Percentiles rank a stretch among this genome's conserved stretches.
These are phyloP conservation scores for Neodontobutis hainanensis DNA, from an alignment of 2,113 vertebrate genomes.

Conservation along the genomic window DNA sequence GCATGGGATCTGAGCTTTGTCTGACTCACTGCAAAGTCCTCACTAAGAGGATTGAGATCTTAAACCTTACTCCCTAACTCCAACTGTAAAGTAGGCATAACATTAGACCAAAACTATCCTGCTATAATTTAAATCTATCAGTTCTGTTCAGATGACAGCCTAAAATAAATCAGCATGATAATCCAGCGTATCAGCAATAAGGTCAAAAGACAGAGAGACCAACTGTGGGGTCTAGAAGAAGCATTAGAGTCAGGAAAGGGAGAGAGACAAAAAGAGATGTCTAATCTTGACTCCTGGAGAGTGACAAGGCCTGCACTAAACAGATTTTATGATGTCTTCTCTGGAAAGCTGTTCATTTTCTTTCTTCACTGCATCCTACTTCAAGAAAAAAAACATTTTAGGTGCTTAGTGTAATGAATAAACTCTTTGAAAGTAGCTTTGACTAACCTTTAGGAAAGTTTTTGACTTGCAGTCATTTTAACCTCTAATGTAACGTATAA, in stretches of 20 bases:
- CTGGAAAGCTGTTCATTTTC: background rate
- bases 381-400: slow-evolving; percentile 4
- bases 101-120: background rate
- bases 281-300: slow-evolving; percentile 49
- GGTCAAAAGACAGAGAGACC: slow-evolving; percentile 13
- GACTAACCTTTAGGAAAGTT: background rate
- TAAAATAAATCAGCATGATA: background rate
- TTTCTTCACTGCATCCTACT: background rate
- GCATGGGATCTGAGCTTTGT: slow-evolving; percentile 42
- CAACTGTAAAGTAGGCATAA: background rate
- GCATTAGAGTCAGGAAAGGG: background rate
- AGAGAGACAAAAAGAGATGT: slow-evolving; percentile 21
- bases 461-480: no score
- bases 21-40: slow-evolving; percentile 44
- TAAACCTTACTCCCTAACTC: slow-evolving; percentile 47
- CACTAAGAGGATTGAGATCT: slow-evolving; percentile 69
- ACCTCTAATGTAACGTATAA: no score
- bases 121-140: background rate
- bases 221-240: slow-evolving; percentile 23
- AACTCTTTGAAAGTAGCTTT: background rate
- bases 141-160: background rate
- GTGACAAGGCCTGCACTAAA: slow-evolving; percentile 19
- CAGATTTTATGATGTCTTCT: slow-evolving; percentile 50
- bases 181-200: background rate
- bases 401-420: background rate